Conservation (phyloP, 2,113 vertebrate species). For the Artemisiospiza belli region DNA sequence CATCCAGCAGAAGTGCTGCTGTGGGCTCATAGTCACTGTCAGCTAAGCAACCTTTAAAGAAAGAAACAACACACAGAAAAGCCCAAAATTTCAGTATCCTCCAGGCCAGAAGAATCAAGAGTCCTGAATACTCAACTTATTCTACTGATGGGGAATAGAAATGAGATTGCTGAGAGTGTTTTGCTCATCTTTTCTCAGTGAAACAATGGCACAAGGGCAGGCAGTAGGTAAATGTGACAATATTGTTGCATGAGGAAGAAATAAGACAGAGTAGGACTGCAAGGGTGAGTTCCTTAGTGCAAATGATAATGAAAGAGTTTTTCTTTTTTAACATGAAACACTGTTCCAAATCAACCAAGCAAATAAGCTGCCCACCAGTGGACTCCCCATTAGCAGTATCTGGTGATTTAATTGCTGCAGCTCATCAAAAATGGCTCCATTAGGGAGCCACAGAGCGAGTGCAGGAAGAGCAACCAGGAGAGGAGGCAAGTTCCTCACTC, state of each 20-base stretch:
- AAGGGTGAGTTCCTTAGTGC: neutral
- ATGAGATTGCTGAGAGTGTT: neutral
- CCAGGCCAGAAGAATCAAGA: neutral
- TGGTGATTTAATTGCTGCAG: neutral
- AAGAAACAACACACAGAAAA: neutral
- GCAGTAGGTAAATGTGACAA: neutral
- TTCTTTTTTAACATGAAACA: neutral
- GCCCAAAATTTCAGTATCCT: neutral
- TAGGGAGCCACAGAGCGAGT: neutral
- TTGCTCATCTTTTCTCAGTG: neutral
- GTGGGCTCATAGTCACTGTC: conserved; percentile 56
- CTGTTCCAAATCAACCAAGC: neutral
- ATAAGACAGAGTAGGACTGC: no score
- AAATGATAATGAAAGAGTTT: neutral
- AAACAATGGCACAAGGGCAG: fast-evolving
- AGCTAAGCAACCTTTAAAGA: conserved; percentile 56
- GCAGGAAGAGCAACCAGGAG: neutral
- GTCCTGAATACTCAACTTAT: neutral
- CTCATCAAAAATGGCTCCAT: neutral
- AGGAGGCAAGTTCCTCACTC: neutral
- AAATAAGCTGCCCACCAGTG: neutral
- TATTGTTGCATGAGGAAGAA: neutral
- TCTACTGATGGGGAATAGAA: neutral
- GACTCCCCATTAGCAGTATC: neutral
- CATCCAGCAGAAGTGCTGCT: conserved; percentile 49